A percentile compares a stretch with the other conserved stretches of the same genome.
Evolutionary conservation across 2,797 vertebrate genomes (phyloP).

Genomic region (Sardinella longiceps): DNA sequence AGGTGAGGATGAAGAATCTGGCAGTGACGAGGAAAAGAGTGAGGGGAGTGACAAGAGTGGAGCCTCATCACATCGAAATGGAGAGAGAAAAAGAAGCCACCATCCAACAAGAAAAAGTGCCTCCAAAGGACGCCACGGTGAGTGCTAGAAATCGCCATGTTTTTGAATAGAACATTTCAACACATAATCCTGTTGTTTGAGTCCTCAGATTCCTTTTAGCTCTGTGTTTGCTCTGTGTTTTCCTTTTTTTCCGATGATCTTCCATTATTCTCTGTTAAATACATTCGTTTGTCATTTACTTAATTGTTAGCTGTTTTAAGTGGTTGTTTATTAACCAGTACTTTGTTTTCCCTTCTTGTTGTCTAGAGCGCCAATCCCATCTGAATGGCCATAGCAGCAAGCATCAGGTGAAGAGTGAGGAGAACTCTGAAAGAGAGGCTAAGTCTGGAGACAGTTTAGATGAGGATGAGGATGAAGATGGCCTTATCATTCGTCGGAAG

Average conservation of each 20-base stretch:
- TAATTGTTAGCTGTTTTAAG: conserved; percentile 7
- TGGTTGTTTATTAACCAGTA: background rate
- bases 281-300: background rate
- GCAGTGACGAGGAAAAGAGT: conserved; percentile 64
- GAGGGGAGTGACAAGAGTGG: conserved; percentile 60
- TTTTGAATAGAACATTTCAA: too few species aligned
- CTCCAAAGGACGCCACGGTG: conserved; percentile 62
- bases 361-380: conserved; percentile 61
- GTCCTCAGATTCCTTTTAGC: too few species aligned
- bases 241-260: too few species aligned
- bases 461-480: conserved; percentile 52
- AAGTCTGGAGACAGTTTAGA: conserved; percentile 57
- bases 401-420: conserved; percentile 54
- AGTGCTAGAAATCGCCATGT: conserved; percentile 28
- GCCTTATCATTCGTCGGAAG: conserved; percentile 49
- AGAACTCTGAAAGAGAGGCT: conserved; percentile 63
- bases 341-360: background rate
- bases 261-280: too few species aligned
- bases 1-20: conserved; percentile 59
- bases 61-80: conserved; percentile 61
- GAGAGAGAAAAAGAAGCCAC: conserved; percentile 47
- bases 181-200: too few species aligned
- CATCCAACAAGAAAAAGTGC: conserved; percentile 43
- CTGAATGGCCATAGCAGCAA: conserved; percentile 72
- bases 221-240: too few species aligned